phyloP scores from a whole-genome alignment of 1,140 invertebrate genomes.

The Diorhabda sublineata region DNA sequence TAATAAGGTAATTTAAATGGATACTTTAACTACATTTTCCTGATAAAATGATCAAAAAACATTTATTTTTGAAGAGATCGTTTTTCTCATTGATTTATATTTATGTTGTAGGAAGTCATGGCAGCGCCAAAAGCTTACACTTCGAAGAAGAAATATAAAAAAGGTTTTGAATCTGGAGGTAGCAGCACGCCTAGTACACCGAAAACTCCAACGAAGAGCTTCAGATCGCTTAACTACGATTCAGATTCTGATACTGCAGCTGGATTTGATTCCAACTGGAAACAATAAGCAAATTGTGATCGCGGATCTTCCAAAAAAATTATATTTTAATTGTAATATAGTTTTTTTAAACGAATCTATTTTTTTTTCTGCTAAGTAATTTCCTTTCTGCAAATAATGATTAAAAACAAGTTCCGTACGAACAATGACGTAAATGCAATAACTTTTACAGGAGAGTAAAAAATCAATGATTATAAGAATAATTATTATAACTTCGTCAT shows the following conservation, averaged over 20 bases:
- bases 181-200: constrained; percentile 60
- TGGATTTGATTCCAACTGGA: constrained; percentile 73
- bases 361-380: no score
- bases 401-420: no score
- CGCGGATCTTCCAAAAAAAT: no score
- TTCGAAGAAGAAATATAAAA: constrained; percentile 57
- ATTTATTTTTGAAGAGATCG: not conserved
- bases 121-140: constrained; percentile 67
- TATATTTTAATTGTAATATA: no score
- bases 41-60: not conserved
- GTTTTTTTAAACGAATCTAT: no score
- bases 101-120: constrained; percentile 55
- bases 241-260: constrained; percentile 78
- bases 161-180: constrained; percentile 45
- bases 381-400: no score
- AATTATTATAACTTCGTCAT: no score
- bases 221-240: constrained; percentile 45
- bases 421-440: no score
- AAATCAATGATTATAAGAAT: no score
- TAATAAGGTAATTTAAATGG: constrained; percentile 52
- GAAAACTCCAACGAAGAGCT: constrained; percentile 42
- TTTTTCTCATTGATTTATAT: not conserved
- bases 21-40: constrained; percentile 8
- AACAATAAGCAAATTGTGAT: constrained; percentile 35
- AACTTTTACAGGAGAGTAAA: no score